A percentile compares a stretch with the other conserved stretches of the same genome.
Evolutionary conservation across 2,888 invertebrate genomes (phyloP).

Genomic region (Tachina grossa): DNA sequence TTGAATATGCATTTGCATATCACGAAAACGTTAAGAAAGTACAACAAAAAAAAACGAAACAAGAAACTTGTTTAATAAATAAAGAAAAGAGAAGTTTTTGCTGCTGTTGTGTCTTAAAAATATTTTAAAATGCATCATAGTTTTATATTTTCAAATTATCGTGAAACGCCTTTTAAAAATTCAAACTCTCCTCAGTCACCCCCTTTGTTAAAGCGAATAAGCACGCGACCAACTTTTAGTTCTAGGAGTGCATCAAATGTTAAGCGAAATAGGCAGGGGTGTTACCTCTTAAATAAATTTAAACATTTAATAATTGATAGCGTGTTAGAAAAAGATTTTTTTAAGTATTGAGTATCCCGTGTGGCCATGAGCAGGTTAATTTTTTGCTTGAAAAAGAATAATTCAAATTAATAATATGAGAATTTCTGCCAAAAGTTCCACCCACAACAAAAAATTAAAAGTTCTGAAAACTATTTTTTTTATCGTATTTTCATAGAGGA

Average conservation of each 20-base stretch:
- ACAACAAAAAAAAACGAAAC: not conserved
- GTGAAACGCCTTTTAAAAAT: conserved; percentile 63
- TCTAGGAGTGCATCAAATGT: not conserved
- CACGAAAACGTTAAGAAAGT: conserved; percentile 31
- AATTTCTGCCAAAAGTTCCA: conserved; percentile 45
- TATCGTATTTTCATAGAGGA: not conserved
- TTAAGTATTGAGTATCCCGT: not conserved
- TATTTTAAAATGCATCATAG: conserved; percentile 55
- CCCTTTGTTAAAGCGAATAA: not conserved
- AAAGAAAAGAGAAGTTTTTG: conserved; percentile 15
- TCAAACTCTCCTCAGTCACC: not conserved
- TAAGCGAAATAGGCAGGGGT: conserved; percentile 23
- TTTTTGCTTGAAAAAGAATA: conserved; percentile 57
- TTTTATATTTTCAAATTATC: conserved; percentile 60
- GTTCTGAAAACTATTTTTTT: not conserved
- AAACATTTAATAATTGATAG: conserved; percentile 52
- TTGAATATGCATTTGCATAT: conserved; percentile 71
- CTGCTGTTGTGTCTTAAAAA: not conserved
- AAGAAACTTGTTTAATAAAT: conserved; percentile 30
- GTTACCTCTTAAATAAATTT: conserved; percentile 59
- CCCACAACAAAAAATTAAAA: no score
- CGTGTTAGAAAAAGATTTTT: conserved; percentile 55
- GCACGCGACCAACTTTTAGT: conserved; percentile 29
- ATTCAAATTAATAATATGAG: conserved; percentile 71
- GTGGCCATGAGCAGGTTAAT: conserved; percentile 54